Base-by-base conservation (phyloP, 2,888 invertebrate species). In the Achlya flavicornis region DNA sequence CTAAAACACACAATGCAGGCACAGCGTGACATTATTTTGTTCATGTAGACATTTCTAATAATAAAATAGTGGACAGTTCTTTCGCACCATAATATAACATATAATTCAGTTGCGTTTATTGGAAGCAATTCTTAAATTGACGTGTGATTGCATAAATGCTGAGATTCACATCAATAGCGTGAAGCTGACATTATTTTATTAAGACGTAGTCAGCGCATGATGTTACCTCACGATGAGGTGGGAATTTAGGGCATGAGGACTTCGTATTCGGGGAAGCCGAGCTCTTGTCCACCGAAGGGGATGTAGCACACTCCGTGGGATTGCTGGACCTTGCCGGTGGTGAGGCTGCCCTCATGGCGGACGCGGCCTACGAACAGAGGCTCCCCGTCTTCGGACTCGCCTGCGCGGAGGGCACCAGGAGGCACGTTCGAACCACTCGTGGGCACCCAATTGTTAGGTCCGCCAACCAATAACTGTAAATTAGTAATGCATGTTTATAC, bases 271-370 rank as follows among this genome's bases (percentile, higher is more conserved):
- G 95, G 95, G 94, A 96, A 97, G 61, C 96, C 95, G 64, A 97
- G 86, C 84, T 98, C 98, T 77, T 96, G 95, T 58, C 98, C 97
- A 0, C 93, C 97, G 83, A 95, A 98, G 14, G 98, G 95, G 88
- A 98, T 97, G 95, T 98, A 98, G 85, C 96, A 96, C 63, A 96
- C 96, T 35, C 95, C 96, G 81, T 97, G 97, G 10, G 97, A 97
- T 48, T 96, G 96, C 78, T 98, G 98, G 2, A 98, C 96, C 91
- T 98, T 98, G 79, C 98, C 97, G 35, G 96, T 94, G 33, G 97
- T 97, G 60, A 97, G 71, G 66, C 96, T 95, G 65, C 96, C 97
- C 74, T 97, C 97, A 79, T 97, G 97, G 53, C 94, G 92, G 0
- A 96, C 96, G 70, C 97, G 95, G 16, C 97, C 98, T 48, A 97